Conservation (phyloP, 2,797 vertebrate species). For the Chromis chromis region DNA sequence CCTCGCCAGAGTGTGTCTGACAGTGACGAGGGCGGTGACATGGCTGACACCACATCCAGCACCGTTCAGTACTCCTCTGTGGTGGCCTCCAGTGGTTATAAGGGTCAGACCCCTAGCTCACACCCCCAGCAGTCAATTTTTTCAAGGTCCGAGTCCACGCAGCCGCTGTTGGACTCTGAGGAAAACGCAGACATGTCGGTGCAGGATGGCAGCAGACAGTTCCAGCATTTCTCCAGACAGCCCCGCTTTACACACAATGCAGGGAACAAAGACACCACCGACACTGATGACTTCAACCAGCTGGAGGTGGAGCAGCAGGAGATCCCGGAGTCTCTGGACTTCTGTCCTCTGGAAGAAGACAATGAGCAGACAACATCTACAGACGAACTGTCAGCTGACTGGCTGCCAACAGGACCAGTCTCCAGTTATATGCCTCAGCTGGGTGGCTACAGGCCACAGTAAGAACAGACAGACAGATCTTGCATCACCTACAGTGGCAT, state of each 20-base stretch:
- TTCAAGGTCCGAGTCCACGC: slow-evolving; percentile 94
- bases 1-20: slow-evolving; percentile 95
- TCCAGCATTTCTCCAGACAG: slow-evolving; percentile 75
- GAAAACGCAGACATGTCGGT: slow-evolving; percentile 84
- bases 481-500: not conserved
- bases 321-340: slow-evolving; percentile 69
- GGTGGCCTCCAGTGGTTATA: slow-evolving; percentile 91
- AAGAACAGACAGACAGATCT: slow-evolving; percentile 26
- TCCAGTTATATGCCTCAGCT: slow-evolving; percentile 90
- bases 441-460: slow-evolving; percentile 93
- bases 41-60: slow-evolving; percentile 90
- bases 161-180: slow-evolving; percentile 93
- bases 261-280: slow-evolving; percentile 54
- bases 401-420: slow-evolving; percentile 28
- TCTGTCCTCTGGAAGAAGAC: slow-evolving; percentile 81
- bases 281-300: slow-evolving; percentile 58
- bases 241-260: slow-evolving; percentile 46
- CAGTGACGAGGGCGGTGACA: slow-evolving; percentile 90
- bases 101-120: slow-evolving; percentile 90
- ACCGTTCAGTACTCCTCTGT: slow-evolving; percentile 96
- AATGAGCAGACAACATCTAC: slow-evolving; percentile 62
- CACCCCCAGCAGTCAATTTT: slow-evolving; percentile 86
- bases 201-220: slow-evolving; percentile 69
- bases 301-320: slow-evolving; percentile 77
- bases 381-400: slow-evolving; percentile 63